Evolutionary conservation across 2,113 vertebrate genomes (phyloP), one percentile per base, ranked within the genome.

Genomic region (Orthonyx spaldingii): DNA sequence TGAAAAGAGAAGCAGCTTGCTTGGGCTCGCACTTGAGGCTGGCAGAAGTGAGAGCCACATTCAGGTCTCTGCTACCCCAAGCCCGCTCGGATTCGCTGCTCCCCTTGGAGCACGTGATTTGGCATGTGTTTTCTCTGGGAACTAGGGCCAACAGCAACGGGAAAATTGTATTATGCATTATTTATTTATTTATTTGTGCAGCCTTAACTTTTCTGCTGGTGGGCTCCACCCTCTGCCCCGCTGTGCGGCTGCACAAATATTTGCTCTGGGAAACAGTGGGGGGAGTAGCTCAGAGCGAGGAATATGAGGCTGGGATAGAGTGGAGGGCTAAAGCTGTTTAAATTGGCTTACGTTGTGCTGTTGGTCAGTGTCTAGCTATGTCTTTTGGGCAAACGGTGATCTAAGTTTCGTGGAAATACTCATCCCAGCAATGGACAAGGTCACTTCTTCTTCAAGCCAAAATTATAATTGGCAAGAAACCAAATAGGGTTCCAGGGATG

Each of bases 321-420:
- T 5, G 1, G 70, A 93, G 75, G 46, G 52, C 56, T 86, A 65
- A 90, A 86, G 56, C 72, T 96, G 86, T 96, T 96, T 95, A 70
- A 92, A 63, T 95, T 95, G 95, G 94, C 95, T 59, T 52, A 44
- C 56, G 33, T 12, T 8, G 0, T 78, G 80, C 60, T 71, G 52
- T 91, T 84, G 96, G 95, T 94, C 95, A 95, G 86, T 75, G 95
- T 92, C 90, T 96, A 78, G 75, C 91, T 92, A 89, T 95, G 94
- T 90, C 88, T 90, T 93, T 74, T 89, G 89, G 83, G 89, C 89
- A 86, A 94, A 49, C 0, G 3, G 20, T 77, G 75, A 70, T 90
- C 35, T 80, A 35, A 64, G 32, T 92, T 92, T 96, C 4, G 4
- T 59, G 37, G 71, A 94, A 63, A 47, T 74, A 41, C 71, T 95